Base-by-base conservation (phyloP, 2,797 vertebrate genomes). In the Sebastes dallii region DNA sequence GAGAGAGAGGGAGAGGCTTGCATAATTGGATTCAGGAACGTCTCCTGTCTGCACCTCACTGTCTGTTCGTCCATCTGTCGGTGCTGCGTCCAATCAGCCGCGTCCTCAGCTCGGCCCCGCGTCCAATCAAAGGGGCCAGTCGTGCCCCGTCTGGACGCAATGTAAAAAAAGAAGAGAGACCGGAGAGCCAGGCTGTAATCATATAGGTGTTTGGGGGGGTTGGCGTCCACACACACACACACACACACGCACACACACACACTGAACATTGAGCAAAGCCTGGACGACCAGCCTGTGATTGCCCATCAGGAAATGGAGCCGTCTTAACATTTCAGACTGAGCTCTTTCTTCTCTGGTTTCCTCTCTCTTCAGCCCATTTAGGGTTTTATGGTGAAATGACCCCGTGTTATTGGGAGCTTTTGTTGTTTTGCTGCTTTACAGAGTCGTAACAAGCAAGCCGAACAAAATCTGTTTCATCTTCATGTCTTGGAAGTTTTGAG, bases 401-500 rank as follows among this genome's bases (percentile, higher is more conserved):
- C 50, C 14, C 2, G n/a, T 59, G 85, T 87, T 88, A 90, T 78
- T 85, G 84, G 72, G 55, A 5, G 54, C 80, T 84, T 90, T 92
- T 93, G 93, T 91, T 93, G 92, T 88, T 83, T 86, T 65, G 1
- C 77, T 24, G 52, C 72, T 90, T 92, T 86, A 88, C 81, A 82
- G 75, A 84, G 86, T 81, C 36, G 56, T 87, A 84, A 88, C 84
- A 78, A 77, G 60, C 32, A 5, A 32, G 59, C 75, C 8, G 68
- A 74, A 61, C 55, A 58, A 75, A 87, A 52, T 80, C 46, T n/a
- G 54, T 86, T 90, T 90, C 66, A 82, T 82, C 83, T 66, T 34
- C 66, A 27, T n/a, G 52, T 77, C 65, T 78, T 50, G 20, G 27
- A 77, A 75, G 39, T 77, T 79, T 87, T 52, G 58, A 72, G 54